These are phyloP conservation scores for Pelobates cultripes DNA, from an alignment of 2,797 vertebrate species.

Conservation along the genomic window DNA sequence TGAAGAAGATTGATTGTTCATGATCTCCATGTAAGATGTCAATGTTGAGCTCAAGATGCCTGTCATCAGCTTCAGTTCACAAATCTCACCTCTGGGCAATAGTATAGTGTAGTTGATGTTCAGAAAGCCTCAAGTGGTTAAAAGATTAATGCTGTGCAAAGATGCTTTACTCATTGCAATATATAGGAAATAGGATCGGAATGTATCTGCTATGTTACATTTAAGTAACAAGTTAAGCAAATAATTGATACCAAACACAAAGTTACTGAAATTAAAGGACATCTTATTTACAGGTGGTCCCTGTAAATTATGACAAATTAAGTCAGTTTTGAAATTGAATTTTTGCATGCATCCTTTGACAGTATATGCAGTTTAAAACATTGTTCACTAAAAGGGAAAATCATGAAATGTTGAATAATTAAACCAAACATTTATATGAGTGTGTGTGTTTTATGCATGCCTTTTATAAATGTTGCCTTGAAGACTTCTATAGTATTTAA, in stretches of 20 bases:
- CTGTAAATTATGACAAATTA: too few relatives aligned
- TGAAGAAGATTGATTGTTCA: constrained; percentile 75
- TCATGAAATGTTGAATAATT: too few relatives aligned
- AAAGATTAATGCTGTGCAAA: constrained; percentile 63
- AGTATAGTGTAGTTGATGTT: constrained; percentile 67
- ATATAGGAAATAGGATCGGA: constrained; percentile 46
- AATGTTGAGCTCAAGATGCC: constrained; percentile 62
- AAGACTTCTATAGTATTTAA: too few relatives aligned
- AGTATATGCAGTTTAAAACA: too few relatives aligned
- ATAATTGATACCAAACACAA: not conserved
- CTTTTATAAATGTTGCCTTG: too few relatives aligned
- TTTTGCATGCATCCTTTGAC: constrained; percentile 21
- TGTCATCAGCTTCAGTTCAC: constrained; percentile 70
- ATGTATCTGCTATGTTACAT: constrained; percentile 51
- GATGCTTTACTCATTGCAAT: constrained; percentile 55
- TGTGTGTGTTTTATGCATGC: too few relatives aligned
- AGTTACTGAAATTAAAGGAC: too few relatives aligned
- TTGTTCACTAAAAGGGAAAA: too few relatives aligned
- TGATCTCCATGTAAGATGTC: constrained; percentile 67
- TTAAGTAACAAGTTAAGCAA: constrained; percentile 59
- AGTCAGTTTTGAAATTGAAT: not conserved
- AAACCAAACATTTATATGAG: too few relatives aligned
- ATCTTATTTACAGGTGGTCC: too few relatives aligned
- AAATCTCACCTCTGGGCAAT: constrained; percentile 68
- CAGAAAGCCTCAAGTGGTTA: constrained; percentile 67